phyloP scores from a whole-genome alignment of 64 coral and sea anemone genomes.

The Pocillopora verrucosa region DNA sequence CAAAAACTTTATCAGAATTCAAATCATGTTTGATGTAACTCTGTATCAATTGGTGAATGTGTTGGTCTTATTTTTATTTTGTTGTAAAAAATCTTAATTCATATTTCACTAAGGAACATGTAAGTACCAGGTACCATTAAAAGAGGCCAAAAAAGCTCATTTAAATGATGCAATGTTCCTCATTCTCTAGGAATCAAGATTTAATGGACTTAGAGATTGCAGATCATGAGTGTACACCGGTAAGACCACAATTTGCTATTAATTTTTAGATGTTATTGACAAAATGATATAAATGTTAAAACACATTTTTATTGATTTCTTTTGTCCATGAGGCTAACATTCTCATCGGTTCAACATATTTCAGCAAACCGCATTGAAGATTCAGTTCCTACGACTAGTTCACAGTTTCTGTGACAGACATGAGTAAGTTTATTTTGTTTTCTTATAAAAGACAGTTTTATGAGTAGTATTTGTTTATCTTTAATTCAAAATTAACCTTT shows the following conservation, averaged over 20 bases:
- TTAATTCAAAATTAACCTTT: background rate
- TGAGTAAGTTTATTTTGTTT: constrained; percentile 67
- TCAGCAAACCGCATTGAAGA: constrained; percentile 90
- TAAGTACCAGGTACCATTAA: background rate
- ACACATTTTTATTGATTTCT: background rate
- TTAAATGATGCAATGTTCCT: background rate
- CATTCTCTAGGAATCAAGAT: constrained; percentile 30
- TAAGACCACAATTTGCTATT: constrained; percentile 20
- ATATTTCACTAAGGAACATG: too few species aligned
- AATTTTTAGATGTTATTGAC: background rate
- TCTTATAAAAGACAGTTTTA: background rate
- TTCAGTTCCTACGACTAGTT: constrained; percentile 93
- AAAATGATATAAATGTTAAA: too few species aligned
- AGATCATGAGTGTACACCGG: constrained; percentile 83
- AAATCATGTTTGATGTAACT: too few species aligned
- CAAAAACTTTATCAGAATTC: too few species aligned
- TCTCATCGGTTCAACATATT: background rate
- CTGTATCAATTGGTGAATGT: too few species aligned
- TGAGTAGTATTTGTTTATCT: background rate
- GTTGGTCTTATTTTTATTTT: too few species aligned
- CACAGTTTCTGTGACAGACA: constrained; percentile 98
- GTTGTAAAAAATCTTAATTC: too few species aligned
- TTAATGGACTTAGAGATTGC: constrained; percentile 59
- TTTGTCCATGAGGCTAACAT: background rate
- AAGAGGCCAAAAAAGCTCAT: background rate